Conservation (phyloP, 1,140 invertebrate species). For the Sycobia sp. region DNA sequence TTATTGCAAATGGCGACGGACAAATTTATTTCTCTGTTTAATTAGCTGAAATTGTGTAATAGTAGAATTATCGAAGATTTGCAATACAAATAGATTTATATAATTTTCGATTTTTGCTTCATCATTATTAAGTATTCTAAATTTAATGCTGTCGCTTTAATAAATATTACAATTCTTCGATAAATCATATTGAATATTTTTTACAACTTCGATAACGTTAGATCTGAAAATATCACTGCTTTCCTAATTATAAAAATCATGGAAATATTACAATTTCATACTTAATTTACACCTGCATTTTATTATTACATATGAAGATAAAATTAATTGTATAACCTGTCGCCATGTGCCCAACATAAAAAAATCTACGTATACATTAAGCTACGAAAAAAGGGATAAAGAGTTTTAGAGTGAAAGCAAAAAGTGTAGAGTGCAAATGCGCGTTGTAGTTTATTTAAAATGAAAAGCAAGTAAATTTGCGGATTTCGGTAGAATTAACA, state of each 20-base stretch:
- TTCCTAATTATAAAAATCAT: slow-evolving; percentile 10
- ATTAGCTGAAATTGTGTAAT: too few relatives aligned
- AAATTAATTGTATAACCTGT: slow-evolving; percentile 14
- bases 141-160: too few relatives aligned
- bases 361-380: slow-evolving; percentile 10
- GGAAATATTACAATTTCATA: slow-evolving; percentile 11
- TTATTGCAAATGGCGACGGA: slow-evolving; percentile 26
- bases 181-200: not conserved
- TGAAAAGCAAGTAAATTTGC: slow-evolving; percentile 10
- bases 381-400: slow-evolving; percentile 11
- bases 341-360: slow-evolving; percentile 17
- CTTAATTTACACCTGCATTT: slow-evolving; percentile 9
- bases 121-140: not conserved
- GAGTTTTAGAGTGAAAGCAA: slow-evolving; percentile 13
- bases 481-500: slow-evolving; percentile 7
- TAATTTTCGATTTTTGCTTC: not conserved
- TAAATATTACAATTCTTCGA: not conserved
- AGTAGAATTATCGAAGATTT: slow-evolving; percentile 9
- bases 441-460: slow-evolving; percentile 13
- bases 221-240: too few relatives aligned
- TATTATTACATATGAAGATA: not conserved
- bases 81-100: not conserved
- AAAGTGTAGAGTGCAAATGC: slow-evolving; percentile 22
- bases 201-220: not conserved
- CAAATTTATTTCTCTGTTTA: slow-evolving; percentile 11